Evolutionary conservation across 1,140 invertebrate species (phyloP), one percentile per base, ranked within the genome.

Genomic region (Ctenoplectra terminalis): DNA sequence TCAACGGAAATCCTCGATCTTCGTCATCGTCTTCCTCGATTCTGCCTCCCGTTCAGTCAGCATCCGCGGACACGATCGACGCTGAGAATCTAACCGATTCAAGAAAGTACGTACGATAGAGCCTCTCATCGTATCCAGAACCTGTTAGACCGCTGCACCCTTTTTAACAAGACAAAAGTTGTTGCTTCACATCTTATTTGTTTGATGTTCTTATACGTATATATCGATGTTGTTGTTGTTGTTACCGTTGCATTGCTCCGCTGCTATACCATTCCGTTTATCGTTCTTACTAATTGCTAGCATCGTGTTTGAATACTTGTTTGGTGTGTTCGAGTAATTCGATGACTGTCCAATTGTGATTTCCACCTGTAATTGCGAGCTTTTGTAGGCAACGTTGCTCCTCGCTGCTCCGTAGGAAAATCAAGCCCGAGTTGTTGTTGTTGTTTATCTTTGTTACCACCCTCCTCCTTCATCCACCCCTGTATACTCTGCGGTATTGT

Each of bases 1-100:
- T 92, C 89, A 93, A 93, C 87, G 92, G 91, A 70, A 93, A 93
- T 90, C 87, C 89, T 87, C 89, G 86, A 79, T 83, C 90, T 78
- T 85, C 84, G 78, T 87, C 88, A 66, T 81, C 87, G 81, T 85
- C 89, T 69, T 74, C 81, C 69, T 76, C 82, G 82, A 87, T 87
- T 83, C 85, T 82, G 86, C 85, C 90, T 76, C 34, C 73, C 72
- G 70, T 84, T 60, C 86, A 87, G 61, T 85, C 86, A 69, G 86
- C 40, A 87, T 70, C 77, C 72, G 82, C 85, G 82, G 81, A 84
- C 87, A 82, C 84, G 81, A 79, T 88, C 81, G 87, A 84, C 86
- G 81, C 87, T 85, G 72, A 86, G 73, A 86, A 87, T 76, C 80
- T 64, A 48, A 61, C 87, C 86, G 87, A 83, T 61, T 83, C 87